Base-by-base conservation (phyloP, 2,888 invertebrate species). In the Lithosia quadra region DNA sequence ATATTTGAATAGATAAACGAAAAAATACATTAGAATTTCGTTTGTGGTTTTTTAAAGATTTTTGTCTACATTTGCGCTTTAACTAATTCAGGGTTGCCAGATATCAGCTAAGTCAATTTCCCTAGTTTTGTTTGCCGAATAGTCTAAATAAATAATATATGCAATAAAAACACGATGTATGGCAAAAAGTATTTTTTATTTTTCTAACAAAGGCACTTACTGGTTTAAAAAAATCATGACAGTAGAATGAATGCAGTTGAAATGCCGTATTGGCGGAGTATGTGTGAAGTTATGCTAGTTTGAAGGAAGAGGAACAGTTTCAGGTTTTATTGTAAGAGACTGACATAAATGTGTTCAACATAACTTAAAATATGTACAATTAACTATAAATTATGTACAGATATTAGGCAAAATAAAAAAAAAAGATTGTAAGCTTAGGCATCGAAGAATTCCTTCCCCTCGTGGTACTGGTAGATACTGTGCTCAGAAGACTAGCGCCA, bases 61-160 rank as follows among this genome's bases (percentile, higher is more conserved):
- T 28, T 4, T 28, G 28, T 28, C 28, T 28, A 28, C 7, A 18
- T 43, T 43, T 5, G 15, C 7, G 18, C 43, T 49, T 8, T n/a
- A 49, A n/a, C n/a, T n/a, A 49, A n/a, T n/a, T n/a, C 49, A 49
- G 49, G n/a, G 49, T 49, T 49, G 49, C 49, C n/a, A 49, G 49
- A 49, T n/a, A 9, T 49, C n/a, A 49, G n/a, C n/a, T n/a, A 9
- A 49, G n/a, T 8, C n/a, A 49, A 49, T 49, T 49, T n/a, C n/a
- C 49, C 8, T 18, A 43, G 18, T 43, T 18, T 18, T n/a, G 8
- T 9, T 9, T 49, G 10, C 7, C 7, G 9, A 9, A 36, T 36
- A 13, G 10, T 13, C 36, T 13, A 1, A 11, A 36, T 28, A 36
- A 10, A 36, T 2, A 36, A 13, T 2, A 13, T 3, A 36, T 11